A percentile compares a stretch with the other conserved stretches of the same genome.
Conservation (phyloP, 2,113 vertebrate genomes). For the Pseudonaja textilis region DNA sequence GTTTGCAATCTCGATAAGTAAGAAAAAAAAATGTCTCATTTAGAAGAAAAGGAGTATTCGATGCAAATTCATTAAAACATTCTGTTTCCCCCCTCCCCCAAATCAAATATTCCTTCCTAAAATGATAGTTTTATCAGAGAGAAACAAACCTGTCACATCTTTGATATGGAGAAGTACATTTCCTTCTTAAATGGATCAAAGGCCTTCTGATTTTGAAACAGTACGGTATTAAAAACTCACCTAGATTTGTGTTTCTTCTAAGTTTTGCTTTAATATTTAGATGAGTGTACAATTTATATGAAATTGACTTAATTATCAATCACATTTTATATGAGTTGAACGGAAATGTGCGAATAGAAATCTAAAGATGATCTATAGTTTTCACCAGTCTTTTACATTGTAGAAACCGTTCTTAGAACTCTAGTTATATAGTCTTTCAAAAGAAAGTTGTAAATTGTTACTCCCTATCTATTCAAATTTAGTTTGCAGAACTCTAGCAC, state of each 20-base stretch:
- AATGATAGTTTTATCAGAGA: neutral
- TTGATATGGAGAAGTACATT: neutral
- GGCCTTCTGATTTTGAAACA: neutral
- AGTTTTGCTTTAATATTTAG: neutral
- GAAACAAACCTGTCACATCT: neutral
- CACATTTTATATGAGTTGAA: neutral
- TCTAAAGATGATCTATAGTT: neutral
- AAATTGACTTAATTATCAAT: neutral
- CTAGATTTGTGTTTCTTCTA: neutral
- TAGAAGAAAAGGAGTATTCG: neutral
- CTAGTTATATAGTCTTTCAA: neutral
- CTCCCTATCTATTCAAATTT: neutral
- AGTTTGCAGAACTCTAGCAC: neutral
- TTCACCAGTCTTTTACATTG: neutral
- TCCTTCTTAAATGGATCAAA: neutral
- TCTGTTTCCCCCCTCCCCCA: accelerated
- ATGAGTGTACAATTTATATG: neutral
- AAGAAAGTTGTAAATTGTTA: neutral
- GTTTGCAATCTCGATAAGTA: neutral
- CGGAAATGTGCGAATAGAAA: neutral
- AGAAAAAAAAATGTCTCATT: neutral
- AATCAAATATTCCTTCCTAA: neutral
- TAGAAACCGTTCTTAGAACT: neutral
- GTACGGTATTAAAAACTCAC: neutral
- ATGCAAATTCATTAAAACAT: neutral